Conservation (phyloP, 2,888 invertebrate species). For the Copidosoma aretas region DNA sequence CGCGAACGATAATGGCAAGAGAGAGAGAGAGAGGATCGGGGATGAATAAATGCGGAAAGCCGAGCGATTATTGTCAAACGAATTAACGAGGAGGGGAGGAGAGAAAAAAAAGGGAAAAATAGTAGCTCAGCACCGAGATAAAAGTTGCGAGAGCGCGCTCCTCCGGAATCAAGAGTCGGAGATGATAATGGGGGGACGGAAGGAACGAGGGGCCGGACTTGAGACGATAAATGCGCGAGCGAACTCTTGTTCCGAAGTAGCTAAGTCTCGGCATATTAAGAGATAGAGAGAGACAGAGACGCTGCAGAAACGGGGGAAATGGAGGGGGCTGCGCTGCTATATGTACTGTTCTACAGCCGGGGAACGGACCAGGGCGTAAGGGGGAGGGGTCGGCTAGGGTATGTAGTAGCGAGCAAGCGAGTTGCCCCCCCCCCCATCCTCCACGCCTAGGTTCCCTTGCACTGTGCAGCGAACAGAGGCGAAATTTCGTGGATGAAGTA, state of each 20-base stretch:
- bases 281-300: neutral
- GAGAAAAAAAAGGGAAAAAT: neutral
- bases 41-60: neutral
- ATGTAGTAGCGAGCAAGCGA: too few species aligned
- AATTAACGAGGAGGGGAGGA: neutral
- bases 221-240: conserved; percentile 2
- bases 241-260: neutral
- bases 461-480: conserved; percentile 21
- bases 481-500: conserved; percentile 40
- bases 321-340: neutral
- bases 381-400: neutral
- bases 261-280: neutral
- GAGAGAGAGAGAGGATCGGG: neutral
- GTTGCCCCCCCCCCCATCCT: neutral
- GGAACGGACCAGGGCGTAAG: neutral
- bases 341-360: neutral
- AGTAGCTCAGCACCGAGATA: neutral
- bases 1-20: too few species aligned
- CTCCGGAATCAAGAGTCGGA: neutral
- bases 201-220: neutral
- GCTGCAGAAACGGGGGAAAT: neutral
- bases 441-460: neutral
- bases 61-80: conserved; percentile 2
- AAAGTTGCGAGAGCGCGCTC: neutral
- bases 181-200: neutral